Evolutionary conservation across 2,888 invertebrate genomes (phyloP).

Genomic region (Campaea margaritaria): DNA sequence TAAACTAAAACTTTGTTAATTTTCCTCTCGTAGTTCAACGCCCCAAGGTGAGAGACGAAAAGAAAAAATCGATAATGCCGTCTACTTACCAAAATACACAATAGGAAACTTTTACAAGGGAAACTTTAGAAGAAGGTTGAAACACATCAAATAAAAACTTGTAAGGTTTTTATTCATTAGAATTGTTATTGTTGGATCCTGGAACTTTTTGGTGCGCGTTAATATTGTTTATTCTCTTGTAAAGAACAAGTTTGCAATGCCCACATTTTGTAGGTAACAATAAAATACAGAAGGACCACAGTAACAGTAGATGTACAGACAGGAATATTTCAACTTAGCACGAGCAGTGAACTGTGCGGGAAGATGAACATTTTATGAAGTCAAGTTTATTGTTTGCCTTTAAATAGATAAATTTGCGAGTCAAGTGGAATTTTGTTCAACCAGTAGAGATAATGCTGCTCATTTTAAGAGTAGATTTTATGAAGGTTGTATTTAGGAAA

Average conservation of each 20-base stretch:
- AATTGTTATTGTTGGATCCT: slow-evolving; percentile 46
- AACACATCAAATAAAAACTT: slow-evolving; percentile 54
- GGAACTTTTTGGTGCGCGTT: slow-evolving; percentile 37
- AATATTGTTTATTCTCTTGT: slow-evolving; percentile 36
- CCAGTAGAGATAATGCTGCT: too few species aligned
- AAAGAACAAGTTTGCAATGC: slow-evolving; percentile 32
- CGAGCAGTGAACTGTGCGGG: too few species aligned
- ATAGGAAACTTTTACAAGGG: slow-evolving; percentile 44
- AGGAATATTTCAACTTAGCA: too few species aligned
- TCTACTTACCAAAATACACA: slow-evolving; percentile 43
- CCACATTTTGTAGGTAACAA: slow-evolving; percentile 1
- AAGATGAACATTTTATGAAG: too few species aligned
- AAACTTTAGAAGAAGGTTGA: slow-evolving; percentile 48
- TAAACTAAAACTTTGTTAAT: slow-evolving; percentile 30
- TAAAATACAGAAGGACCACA: not conserved
- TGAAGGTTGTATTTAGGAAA: too few species aligned
- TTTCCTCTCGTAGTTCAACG: slow-evolving; percentile 41
- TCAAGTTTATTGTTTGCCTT: too few species aligned
- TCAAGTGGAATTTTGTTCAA: not conserved
- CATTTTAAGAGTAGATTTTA: too few species aligned
- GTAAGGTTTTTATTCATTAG: slow-evolving; percentile 53
- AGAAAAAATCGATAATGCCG: slow-evolving; percentile 43
- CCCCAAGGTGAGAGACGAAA: slow-evolving; percentile 32
- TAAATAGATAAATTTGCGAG: too few species aligned
- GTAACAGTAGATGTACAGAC: too few species aligned